Evolutionary conservation across 2,888 invertebrate genomes (phyloP).

Genomic region (Drosophila paranaensis): DNA sequence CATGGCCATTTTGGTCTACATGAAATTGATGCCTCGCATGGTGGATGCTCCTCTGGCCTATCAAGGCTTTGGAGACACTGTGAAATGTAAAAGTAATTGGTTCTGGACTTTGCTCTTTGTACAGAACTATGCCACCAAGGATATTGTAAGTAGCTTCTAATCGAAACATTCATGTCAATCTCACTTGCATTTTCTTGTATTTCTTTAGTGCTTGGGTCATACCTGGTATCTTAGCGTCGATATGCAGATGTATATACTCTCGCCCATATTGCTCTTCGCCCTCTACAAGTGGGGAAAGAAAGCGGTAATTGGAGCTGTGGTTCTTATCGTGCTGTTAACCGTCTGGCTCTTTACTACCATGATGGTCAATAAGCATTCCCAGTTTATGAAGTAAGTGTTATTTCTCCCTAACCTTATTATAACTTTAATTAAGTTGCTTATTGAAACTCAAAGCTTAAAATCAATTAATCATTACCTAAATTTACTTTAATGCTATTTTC

Average conservation of each 20-base stretch:
- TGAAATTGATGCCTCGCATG: slow-evolving; percentile 84
- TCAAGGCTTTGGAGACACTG: not conserved
- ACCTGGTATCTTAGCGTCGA: slow-evolving; percentile 87
- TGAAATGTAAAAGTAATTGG: slow-evolving; percentile 82
- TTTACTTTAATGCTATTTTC: not conserved
- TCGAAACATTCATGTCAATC: not conserved
- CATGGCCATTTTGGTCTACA: slow-evolving; percentile 84
- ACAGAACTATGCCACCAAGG: slow-evolving; percentile 83
- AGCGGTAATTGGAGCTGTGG: slow-evolving; percentile 49
- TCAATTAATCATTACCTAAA: too few relatives aligned
- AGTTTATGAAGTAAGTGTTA: slow-evolving; percentile 35
- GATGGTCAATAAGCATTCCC: slow-evolving; percentile 56
- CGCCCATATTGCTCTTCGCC: slow-evolving; percentile 85
- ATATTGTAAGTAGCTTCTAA: slow-evolving; percentile 62
- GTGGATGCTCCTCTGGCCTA: slow-evolving; percentile 85
- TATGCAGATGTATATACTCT: slow-evolving; percentile 86
- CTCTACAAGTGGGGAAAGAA: slow-evolving; percentile 82
- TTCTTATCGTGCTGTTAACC: slow-evolving; percentile 62
- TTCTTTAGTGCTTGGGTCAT: slow-evolving; percentile 85
- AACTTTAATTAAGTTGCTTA: too few relatives aligned
- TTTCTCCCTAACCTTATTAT: too few relatives aligned
- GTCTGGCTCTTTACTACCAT: slow-evolving; percentile 61
- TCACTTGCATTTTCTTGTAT: not conserved
- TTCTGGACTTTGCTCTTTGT: slow-evolving; percentile 85
- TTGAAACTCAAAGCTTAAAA: too few relatives aligned